These are phyloP conservation scores for Tragopan temminckii DNA, from an alignment of 2,797 vertebrate genomes.

Conservation along the genomic window DNA sequence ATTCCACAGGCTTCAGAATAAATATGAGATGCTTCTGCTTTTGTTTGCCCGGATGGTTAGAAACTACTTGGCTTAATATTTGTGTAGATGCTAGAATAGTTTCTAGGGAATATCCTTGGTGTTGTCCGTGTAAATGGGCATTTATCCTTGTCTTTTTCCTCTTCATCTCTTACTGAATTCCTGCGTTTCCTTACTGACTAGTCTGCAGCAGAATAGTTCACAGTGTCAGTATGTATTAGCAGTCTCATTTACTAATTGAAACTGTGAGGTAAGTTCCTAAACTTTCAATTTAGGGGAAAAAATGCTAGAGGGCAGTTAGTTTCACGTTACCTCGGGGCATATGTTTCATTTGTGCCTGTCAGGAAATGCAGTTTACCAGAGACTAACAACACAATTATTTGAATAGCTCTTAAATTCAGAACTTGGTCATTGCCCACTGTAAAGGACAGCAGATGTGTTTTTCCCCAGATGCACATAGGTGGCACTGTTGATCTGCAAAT, in stretches of 20 bases:
- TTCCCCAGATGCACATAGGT: neutral
- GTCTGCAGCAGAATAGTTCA: neutral
- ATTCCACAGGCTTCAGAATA: neutral
- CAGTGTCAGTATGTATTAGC: neutral
- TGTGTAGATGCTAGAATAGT: no score
- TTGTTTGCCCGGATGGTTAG: neutral
- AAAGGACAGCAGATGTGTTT: neutral
- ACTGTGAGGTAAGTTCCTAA: neutral
- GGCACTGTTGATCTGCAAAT: conserved; percentile 34
- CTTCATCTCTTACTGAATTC: neutral
- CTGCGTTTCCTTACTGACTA: neutral
- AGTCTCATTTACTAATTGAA: neutral
- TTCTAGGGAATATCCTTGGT: neutral
- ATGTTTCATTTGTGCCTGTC: neutral
- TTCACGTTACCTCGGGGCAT: neutral
- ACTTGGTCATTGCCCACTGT: neutral
- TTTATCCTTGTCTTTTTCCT: neutral
- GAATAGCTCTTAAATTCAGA: neutral
- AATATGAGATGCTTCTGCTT: neutral
- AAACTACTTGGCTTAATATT: neutral
- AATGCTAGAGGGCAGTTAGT: neutral
- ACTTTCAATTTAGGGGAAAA: neutral
- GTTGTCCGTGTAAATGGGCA: neutral
- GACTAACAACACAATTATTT: accelerated
- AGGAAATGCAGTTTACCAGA: neutral